Conservation (phyloP, 2,113 vertebrate genomes). For the Megalops atlanticus region DNA sequence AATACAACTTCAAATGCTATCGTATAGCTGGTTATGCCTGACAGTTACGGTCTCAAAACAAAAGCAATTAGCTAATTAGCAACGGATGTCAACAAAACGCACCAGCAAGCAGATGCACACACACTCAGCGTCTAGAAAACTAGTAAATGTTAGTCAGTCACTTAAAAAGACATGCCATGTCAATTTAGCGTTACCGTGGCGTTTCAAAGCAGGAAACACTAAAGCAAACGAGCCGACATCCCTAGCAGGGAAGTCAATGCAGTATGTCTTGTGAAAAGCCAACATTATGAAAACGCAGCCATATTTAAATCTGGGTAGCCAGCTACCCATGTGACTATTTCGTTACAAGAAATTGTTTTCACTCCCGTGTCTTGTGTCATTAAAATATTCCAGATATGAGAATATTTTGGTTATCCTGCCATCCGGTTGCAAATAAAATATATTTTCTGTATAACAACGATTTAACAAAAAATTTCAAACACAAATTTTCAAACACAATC, state of each 20-base stretch:
- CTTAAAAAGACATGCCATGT: background rate
- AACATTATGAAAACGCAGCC: conserved; percentile 55
- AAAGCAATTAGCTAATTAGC: background rate
- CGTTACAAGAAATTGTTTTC: background rate
- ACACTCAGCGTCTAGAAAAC: conserved; percentile 7
- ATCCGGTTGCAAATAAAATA: background rate
- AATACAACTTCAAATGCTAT: background rate
- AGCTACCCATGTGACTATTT: conserved; percentile 58
- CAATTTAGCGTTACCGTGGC: background rate
- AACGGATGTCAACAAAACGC: background rate
- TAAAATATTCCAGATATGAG: background rate
- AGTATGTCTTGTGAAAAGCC: background rate
- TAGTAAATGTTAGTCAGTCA: background rate
- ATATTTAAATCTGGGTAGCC: conserved; percentile 64
- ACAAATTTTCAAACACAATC: background rate
- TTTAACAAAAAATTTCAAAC: background rate
- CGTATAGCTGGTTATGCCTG: no score
- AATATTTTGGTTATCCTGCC: background rate
- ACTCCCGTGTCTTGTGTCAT: background rate
- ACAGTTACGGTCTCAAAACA: background rate
- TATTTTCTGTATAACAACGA: background rate
- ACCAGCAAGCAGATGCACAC: background rate
- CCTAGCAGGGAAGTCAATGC: background rate
- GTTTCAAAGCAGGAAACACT: conserved; percentile 11
- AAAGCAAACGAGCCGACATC: background rate